Evolutionary conservation across 2,888 invertebrate species (phyloP).

Genomic region (Oscheius myriophilus): DNA sequence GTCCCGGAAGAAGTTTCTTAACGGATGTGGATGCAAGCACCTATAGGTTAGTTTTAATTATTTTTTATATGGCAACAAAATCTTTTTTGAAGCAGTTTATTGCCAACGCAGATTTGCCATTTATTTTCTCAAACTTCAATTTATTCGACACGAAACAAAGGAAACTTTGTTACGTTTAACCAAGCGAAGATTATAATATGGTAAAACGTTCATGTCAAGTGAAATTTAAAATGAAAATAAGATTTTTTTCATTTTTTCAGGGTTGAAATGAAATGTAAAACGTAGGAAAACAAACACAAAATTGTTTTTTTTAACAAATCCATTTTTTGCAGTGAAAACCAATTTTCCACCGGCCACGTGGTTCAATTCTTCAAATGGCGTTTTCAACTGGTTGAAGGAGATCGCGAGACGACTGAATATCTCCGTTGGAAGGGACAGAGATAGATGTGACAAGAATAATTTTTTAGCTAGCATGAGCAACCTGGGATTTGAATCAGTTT

Average conservation of each 20-base stretch:
- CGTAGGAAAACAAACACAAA: too few species aligned
- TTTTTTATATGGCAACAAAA: neutral
- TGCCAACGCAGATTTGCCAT: too few species aligned
- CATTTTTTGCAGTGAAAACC: conserved; percentile 42
- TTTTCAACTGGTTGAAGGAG: conserved; percentile 46
- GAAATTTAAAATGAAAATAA: too few species aligned
- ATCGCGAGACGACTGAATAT: conserved; percentile 47
- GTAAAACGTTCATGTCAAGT: too few species aligned
- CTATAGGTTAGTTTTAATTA: conserved; percentile 33
- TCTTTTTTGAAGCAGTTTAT: neutral
- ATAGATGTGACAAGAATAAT: neutral
- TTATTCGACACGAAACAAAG: too few species aligned
- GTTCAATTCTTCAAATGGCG: conserved; percentile 57
- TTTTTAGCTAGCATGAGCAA: neutral
- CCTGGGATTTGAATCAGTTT: too few species aligned
- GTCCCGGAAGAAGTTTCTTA: conserved; percentile 46
- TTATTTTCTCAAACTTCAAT: too few species aligned
- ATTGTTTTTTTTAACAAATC: too few species aligned
- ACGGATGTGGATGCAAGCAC: conserved; percentile 50
- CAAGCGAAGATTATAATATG: too few species aligned
- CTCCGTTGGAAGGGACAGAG: conserved; percentile 39
- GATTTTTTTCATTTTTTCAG: too few species aligned
- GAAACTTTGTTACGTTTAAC: too few species aligned
- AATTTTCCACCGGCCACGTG: conserved; percentile 29
- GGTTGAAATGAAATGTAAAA: too few species aligned